Base-by-base conservation (phyloP, 1,140 invertebrate genomes). In the Procambarus virginalis region DNA sequence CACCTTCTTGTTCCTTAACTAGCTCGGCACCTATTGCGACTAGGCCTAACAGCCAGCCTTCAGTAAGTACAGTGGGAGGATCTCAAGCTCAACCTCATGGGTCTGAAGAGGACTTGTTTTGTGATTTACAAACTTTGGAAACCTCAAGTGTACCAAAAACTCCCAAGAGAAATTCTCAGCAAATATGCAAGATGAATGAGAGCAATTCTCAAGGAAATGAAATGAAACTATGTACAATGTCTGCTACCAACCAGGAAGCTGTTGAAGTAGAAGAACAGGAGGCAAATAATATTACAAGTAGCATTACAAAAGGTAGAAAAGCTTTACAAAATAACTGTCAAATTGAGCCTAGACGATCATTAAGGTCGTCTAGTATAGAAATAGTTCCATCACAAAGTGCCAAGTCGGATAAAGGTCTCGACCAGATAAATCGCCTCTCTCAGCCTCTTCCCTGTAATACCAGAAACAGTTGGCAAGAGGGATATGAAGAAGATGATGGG, bases 371-470 rank as follows among this genome's bases (percentile, higher is more conserved):
- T 20, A 73, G 68, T 73, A 10, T 73, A 34, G 68, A 73, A 73
- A 34, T 73, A 73, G 68, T 73, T 73, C 68, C 68, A 73, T 73
- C 68, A 22, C 68, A n/a, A 73, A 73, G 68, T 73, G n/a, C n/a
- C 22, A 73, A 73, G 34, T 73, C 20, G 4, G 68, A 73, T 34
- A 20, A 73, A 22, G 8, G 68, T 73, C 14, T 17, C 12, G 34
- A 22, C n/a, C 20, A 73, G n/a, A 34, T 34, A 34, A 6, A 73
- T 20, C 17, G 5, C 4, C 68, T 20, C 68, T 73, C 68, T 73
- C 68, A 73, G 22, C 22, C 68, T 34, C n/a, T 4, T 20, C 20
- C 20, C 64, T 73, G n/a, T 6, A 22, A 34, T 10, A 73, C n/a
- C 68, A 73, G 68, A 73, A 34, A 73, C 10, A 73, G 68, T 34